phyloP scores from a whole-genome alignment of 1,140 invertebrate genomes.

The Papilio aristodemus region DNA sequence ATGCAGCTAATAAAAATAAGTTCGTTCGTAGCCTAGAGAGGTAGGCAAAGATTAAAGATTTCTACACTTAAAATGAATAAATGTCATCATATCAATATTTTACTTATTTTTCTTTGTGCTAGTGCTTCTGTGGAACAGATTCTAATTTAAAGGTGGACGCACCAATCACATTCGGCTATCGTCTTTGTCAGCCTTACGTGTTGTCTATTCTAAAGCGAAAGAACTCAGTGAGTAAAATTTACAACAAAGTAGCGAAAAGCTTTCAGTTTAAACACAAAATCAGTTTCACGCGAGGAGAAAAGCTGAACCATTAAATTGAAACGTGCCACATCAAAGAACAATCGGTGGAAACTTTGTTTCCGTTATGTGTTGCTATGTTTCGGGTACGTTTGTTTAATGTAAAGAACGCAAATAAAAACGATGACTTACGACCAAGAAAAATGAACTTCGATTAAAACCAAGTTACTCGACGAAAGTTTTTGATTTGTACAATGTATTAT shows the following conservation, averaged over 20 bases:
- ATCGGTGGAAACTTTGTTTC: slow-evolving; percentile 25
- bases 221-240: slow-evolving; percentile 1
- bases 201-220: background rate
- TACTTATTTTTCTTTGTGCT: no score
- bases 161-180: background rate
- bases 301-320: slow-evolving; percentile 28
- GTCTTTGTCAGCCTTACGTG: background rate
- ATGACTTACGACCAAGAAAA: background rate
- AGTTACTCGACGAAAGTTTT: no score
- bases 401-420: background rate
- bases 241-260: slow-evolving; percentile 8
- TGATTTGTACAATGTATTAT: no score
- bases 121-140: no score
- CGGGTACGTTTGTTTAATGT: background rate
- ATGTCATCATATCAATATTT: no score
- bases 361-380: slow-evolving; percentile 16
- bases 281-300: slow-evolving; percentile 11
- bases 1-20: no score
- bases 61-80: no score
- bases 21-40: no score
- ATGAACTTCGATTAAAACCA: no score
- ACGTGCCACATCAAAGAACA: slow-evolving; percentile 18
- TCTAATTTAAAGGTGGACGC: no score
- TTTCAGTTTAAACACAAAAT: slow-evolving; percentile 18
- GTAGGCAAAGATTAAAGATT: no score